Evolutionary conservation across 2,113 vertebrate genomes (phyloP).

Genomic region (Diadophis punctatus): DNA sequence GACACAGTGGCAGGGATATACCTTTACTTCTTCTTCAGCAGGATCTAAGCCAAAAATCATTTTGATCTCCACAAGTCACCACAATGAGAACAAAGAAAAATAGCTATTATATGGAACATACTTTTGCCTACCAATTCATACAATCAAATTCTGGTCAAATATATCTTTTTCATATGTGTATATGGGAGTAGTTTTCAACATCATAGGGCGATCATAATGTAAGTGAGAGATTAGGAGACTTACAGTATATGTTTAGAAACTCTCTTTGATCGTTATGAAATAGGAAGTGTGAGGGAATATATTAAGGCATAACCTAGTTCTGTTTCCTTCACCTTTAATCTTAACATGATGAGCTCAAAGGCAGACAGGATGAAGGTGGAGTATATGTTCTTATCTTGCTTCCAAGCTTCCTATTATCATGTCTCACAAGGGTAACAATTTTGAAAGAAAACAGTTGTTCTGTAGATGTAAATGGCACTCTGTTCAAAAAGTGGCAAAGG

Average conservation of each 20-base stretch:
- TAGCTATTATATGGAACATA: not conserved
- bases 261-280: not conserved
- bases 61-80: not conserved
- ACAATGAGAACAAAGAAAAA: not conserved
- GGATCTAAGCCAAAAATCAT: not conserved
- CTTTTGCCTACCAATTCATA: not conserved
- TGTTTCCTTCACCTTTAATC: not conserved
- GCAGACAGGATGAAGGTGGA: not conserved
- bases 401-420: not conserved
- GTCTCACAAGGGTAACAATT: not conserved
- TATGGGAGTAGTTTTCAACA: not conserved
- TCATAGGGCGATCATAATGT: not conserved
- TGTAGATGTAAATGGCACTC: not conserved
- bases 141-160: not conserved
- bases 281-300: not conserved
- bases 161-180: not conserved
- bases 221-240: not conserved
- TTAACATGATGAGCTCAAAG: not conserved
- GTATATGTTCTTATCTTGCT: not conserved
- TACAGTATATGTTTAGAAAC: not conserved
- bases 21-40: not conserved
- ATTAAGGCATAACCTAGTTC: not conserved
- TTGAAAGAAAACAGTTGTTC: not conserved
- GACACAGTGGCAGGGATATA: not conserved
- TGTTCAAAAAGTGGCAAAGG: not conserved